Evolutionary conservation across 2,797 vertebrate species (phyloP).

Genomic region (Nasua narica): DNA sequence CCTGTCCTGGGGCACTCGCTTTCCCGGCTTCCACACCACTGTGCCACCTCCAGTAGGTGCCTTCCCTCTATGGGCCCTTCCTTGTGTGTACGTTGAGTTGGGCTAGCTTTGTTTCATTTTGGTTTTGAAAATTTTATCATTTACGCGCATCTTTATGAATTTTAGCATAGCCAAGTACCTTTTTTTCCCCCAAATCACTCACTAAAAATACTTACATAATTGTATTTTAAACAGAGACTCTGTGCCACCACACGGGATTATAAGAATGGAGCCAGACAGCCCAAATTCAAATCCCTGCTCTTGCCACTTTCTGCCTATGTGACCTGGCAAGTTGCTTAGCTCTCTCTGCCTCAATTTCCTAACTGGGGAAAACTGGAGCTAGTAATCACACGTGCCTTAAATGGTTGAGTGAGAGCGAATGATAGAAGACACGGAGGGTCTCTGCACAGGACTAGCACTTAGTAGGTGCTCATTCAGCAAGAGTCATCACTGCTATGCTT

Average conservation of each 20-base stretch:
- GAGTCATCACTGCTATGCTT: background rate
- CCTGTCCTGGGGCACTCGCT: background rate
- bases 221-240: background rate
- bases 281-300: background rate
- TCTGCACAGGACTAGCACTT: background rate
- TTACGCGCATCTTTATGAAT: background rate
- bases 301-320: background rate
- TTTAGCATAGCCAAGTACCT: background rate
- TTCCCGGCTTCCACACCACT: background rate
- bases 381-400: background rate
- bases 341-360: background rate
- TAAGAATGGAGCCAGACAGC: background rate
- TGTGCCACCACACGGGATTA: background rate
- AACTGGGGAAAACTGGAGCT: background rate
- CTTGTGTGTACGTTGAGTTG: background rate
- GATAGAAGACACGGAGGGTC: rapidly evolving
- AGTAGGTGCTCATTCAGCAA: background rate
- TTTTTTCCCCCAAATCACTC: background rate
- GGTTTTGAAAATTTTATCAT: background rate
- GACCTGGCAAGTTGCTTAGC: background rate
- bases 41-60: background rate
- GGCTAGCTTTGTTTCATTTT: background rate
- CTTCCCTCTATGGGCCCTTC: background rate
- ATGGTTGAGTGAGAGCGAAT: background rate
- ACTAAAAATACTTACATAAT: background rate